Conservation (phyloP, 2,113 vertebrate genomes). For the Picathartes gymnocephalus region DNA sequence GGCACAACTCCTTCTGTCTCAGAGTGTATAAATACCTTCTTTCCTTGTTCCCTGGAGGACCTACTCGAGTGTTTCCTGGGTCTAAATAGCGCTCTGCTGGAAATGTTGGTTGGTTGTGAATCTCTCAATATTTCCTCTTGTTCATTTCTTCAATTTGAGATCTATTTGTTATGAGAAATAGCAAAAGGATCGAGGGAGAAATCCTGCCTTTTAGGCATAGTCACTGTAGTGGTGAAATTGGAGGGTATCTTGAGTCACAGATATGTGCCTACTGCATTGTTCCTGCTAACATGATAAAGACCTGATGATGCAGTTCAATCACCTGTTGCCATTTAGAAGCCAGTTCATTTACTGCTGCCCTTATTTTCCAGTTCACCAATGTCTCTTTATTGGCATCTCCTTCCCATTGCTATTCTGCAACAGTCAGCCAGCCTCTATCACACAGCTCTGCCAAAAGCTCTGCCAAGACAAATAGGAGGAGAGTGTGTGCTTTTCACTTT, state of each 20-base stretch:
- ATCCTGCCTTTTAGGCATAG: not conserved
- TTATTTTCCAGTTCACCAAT: not conserved
- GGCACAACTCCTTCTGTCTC: not conserved
- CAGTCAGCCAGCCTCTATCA: conserved; percentile 33
- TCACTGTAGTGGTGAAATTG: not conserved
- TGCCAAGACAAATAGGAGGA: conserved; percentile 48
- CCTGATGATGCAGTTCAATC: not conserved
- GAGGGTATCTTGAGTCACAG: not conserved
- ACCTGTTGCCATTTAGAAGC: not conserved
- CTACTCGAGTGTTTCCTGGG: not conserved
- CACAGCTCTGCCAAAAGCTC: conserved; percentile 31
- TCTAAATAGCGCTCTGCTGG: not conserved
- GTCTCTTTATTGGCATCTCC: not conserved
- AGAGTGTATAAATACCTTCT: not conserved
- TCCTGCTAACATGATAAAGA: not conserved
- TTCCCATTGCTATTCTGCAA: not conserved
- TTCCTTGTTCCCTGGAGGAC: not conserved
- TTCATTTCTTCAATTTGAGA: not conserved
- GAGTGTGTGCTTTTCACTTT: not conserved
- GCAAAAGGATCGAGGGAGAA: not conserved
- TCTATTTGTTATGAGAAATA: not conserved
- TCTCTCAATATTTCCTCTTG: not conserved
- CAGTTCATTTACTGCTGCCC: not conserved
- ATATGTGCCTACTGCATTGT: not conserved
- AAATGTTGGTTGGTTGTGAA: not conserved